These are phyloP conservation scores for Aphis craccivora DNA, from an alignment of 1,140 invertebrate genomes.

Conservation along the genomic window DNA sequence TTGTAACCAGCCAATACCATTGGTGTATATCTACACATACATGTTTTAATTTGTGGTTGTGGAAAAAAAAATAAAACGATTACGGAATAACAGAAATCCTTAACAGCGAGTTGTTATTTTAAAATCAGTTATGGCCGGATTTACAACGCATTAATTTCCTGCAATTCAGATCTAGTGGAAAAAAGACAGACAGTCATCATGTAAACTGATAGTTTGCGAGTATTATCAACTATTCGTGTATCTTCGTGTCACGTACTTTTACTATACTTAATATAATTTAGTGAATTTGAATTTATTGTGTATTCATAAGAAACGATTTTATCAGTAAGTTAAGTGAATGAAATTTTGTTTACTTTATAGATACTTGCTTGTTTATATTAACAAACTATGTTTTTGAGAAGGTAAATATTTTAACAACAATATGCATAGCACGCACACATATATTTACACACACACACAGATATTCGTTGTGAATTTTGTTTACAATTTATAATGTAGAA, in stretches of 20 bases:
- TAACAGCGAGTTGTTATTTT: neutral
- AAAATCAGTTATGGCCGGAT: neutral
- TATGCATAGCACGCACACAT: neutral
- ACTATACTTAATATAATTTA: neutral
- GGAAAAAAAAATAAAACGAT: neutral
- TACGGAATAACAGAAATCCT: neutral
- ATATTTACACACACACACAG: too few relatives aligned
- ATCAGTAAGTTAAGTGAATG: neutral
- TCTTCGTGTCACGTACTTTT: neutral
- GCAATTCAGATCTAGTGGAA: neutral
- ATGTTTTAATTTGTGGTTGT: neutral
- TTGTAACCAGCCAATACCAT: too few relatives aligned
- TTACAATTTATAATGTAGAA: neutral
- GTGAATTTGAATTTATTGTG: neutral
- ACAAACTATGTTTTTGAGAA: neutral
- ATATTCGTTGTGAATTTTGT: neutral
- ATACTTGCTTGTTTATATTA: neutral
- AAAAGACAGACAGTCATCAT: neutral
- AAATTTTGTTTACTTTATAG: conserved; percentile 1
- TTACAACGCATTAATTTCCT: neutral
- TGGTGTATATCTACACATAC: neutral
- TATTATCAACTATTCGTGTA: neutral
- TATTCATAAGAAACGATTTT: neutral
- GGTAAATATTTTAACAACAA: neutral
- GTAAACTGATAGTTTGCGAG: neutral